Evolutionary conservation across 2,888 invertebrate genomes (phyloP).

Genomic region (Agrotis segetum): DNA sequence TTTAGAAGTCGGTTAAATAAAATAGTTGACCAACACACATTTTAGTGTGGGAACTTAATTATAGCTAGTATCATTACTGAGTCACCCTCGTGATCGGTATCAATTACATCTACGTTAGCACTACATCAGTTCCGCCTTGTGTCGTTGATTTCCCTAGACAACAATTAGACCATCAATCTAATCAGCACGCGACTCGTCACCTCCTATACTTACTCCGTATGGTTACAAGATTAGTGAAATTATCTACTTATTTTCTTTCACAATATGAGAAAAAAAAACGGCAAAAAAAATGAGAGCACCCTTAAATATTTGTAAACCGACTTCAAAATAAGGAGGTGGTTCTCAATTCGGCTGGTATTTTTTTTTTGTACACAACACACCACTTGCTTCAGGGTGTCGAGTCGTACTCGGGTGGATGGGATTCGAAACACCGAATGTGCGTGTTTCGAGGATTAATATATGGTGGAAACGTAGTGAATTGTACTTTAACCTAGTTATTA

Average conservation of each 20-base stretch:
- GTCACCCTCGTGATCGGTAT: conserved; percentile 67
- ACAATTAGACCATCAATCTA: conserved; percentile 81
- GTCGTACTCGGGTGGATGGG: too few relatives aligned
- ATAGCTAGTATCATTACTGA: conserved; percentile 50
- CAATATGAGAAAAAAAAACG: background rate
- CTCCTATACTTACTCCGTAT: conserved; percentile 58
- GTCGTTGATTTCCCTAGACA: conserved; percentile 83
- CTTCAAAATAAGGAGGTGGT: too few relatives aligned
- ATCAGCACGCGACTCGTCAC: conserved; percentile 82
- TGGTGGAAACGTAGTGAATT: too few relatives aligned
- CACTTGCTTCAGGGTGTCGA: too few relatives aligned
- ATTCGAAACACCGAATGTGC: too few relatives aligned
- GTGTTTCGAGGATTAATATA: too few relatives aligned
- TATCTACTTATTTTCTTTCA: background rate
- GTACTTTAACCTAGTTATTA: too few relatives aligned
- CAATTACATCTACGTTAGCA: conserved; percentile 74
- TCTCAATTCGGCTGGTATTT: too few relatives aligned
- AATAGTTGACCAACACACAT: background rate
- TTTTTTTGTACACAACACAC: too few relatives aligned
- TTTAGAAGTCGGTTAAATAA: too few relatives aligned
- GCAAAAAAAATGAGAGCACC: too few relatives aligned
- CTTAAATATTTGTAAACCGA: too few relatives aligned
- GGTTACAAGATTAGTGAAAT: conserved; percentile 30
- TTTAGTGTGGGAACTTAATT: conserved; percentile 48
- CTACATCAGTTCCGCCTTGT: conserved; percentile 48